Percentiles rank a stretch among this genome's conserved stretches.
Conservation (phyloP, 1,140 invertebrate species). For the Eriosoma lanigerum region DNA sequence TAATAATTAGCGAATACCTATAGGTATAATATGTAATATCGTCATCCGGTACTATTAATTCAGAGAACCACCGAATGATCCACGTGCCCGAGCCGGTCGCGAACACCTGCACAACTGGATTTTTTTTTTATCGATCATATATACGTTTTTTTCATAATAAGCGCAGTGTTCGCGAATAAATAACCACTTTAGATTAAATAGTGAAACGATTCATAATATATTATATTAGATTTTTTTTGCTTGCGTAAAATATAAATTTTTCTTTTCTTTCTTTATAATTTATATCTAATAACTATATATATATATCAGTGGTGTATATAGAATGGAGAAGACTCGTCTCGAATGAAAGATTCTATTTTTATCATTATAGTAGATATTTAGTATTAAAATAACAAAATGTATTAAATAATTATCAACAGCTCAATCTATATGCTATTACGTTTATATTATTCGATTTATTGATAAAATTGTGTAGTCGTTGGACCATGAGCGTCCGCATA, state of each 20-base stretch:
- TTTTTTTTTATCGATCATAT: slow-evolving; percentile 22
- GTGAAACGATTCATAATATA: background rate
- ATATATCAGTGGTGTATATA: too few relatives aligned
- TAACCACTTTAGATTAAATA: slow-evolving; percentile 16
- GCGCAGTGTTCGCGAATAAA: slow-evolving; percentile 18
- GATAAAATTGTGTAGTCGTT: too few relatives aligned
- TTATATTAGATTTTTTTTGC: background rate
- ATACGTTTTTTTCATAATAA: background rate
- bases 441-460: too few relatives aligned
- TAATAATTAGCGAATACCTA: background rate
- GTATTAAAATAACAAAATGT: too few relatives aligned
- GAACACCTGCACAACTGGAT: slow-evolving; percentile 41
- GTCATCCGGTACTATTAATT: background rate
- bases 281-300: too few relatives aligned
- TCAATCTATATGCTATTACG: too few relatives aligned
- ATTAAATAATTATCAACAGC: too few relatives aligned
- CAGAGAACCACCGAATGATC: slow-evolving; percentile 16
- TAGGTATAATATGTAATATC: too few relatives aligned
- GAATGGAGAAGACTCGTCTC: too few relatives aligned
- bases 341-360: too few relatives aligned
- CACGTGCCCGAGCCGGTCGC: slow-evolving; percentile 26
- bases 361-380: too few relatives aligned
- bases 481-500: too few relatives aligned
- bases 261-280: slow-evolving; percentile 27
- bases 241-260: background rate